Conservation (phyloP, 2,113 vertebrate genomes). For the Aegithalos caudatus region DNA sequence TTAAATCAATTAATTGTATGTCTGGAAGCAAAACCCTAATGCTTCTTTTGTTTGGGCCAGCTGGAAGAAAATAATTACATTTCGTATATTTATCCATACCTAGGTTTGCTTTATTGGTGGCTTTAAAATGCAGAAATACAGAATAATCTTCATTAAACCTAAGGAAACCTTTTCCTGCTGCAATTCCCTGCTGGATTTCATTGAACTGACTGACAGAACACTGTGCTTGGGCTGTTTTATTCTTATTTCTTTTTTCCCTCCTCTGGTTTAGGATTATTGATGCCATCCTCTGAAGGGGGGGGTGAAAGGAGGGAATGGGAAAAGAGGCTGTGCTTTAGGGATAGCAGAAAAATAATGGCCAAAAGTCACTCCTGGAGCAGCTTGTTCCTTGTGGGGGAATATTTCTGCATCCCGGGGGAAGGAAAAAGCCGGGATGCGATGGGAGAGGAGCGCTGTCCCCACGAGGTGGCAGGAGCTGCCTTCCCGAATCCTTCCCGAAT, state of each 20-base stretch:
- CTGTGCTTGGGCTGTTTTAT: background rate
- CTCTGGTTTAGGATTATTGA: background rate
- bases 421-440: fast-evolving
- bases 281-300: background rate
- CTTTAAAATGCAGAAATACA: background rate
- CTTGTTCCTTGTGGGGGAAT: fast-evolving
- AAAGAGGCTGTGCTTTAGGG: background rate
- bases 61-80: background rate
- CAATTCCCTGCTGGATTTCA: background rate
- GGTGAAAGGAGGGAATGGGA: background rate
- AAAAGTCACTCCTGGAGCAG: background rate
- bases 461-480: slow-evolving; percentile 23
- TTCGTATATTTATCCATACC: background rate
- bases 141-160: background rate
- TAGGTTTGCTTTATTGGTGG: background rate
- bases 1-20: background rate
- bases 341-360: background rate
- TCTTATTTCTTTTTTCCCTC: background rate
- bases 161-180: background rate
- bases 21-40: background rate
- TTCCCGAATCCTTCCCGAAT: background rate
- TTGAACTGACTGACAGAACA: background rate
- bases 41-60: background rate
- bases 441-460: background rate
- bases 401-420: background rate